A percentile compares a stretch with the other conserved stretches of the same genome.
phyloP scores from a whole-genome alignment of 2,888 invertebrate species.

The Tipula helvola region DNA sequence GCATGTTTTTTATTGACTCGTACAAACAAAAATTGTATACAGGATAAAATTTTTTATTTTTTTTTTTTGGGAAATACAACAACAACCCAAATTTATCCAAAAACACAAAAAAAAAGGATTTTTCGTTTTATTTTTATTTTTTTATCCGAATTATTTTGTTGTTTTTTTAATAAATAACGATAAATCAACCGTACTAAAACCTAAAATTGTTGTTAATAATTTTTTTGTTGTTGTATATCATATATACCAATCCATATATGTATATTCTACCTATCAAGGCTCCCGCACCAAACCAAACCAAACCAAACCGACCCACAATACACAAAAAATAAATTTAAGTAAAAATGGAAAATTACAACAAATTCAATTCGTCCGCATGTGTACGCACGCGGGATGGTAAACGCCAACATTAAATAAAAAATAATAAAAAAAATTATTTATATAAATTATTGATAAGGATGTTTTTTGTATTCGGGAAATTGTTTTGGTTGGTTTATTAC shows the following conservation, averaged over 20 bases:
- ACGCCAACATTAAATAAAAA: background rate
- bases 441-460: conserved; percentile 4
- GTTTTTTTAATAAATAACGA: conserved; percentile 8
- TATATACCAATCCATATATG: background rate
- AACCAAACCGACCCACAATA: background rate
- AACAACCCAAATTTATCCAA: background rate
- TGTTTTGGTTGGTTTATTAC: background rate
- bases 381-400: background rate
- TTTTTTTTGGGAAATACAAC: background rate
- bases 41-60: background rate
- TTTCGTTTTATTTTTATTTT: background rate
- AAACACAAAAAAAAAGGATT: background rate
- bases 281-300: background rate
- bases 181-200: conserved; percentile 9
- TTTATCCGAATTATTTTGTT: background rate
- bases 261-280: background rate
- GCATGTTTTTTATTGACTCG: conserved; percentile 10
- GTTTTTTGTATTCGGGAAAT: background rate
- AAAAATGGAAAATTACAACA: background rate
- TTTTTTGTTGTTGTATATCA: background rate
- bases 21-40: conserved; percentile 6
- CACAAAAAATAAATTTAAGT: background rate
- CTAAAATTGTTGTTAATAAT: conserved; percentile 4
- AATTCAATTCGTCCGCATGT: background rate
- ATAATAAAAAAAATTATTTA: background rate